A percentile compares a stretch with the other conserved stretches of the same genome.
These are phyloP conservation scores for Nipponia nippon DNA, from an alignment of 2,113 vertebrate species.

Conservation along the genomic window DNA sequence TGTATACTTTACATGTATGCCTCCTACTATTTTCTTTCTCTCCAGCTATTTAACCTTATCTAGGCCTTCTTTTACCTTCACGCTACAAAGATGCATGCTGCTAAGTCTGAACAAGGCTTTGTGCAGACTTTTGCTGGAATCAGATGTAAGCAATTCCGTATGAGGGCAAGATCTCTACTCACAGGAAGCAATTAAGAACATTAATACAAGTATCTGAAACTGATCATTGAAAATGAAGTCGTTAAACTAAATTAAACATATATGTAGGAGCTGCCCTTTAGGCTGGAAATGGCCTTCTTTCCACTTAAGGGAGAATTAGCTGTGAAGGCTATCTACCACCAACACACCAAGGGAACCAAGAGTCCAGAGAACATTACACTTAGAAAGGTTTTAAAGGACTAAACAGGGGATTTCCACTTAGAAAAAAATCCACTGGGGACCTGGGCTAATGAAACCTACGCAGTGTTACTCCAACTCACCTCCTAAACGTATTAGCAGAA, in stretches of 20 bases:
- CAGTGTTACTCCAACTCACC: neutral
- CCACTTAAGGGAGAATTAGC: neutral
- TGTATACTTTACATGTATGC: neutral
- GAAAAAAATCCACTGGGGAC: neutral
- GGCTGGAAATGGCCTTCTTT: neutral
- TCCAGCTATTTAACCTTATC: neutral
- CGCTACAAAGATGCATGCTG: fast-evolving
- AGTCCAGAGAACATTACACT: neutral
- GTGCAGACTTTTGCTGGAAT: neutral
- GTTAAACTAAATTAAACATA: neutral
- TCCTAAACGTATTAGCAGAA: neutral
- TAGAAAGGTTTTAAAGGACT: neutral
- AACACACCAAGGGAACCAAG: neutral
- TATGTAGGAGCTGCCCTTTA: neutral
- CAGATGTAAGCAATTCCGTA: neutral
- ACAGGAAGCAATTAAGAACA: neutral
- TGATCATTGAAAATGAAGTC: neutral
- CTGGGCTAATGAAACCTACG: neutral
- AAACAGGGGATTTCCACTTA: neutral
- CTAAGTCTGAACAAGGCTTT: neutral
- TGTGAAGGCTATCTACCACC: neutral
- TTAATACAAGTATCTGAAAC: neutral
- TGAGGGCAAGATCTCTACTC: neutral
- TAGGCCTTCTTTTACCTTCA: neutral
- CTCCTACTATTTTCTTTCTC: neutral